phyloP scores from a whole-genome alignment of 2,888 invertebrate species.

The Notodonta ziczac region DNA sequence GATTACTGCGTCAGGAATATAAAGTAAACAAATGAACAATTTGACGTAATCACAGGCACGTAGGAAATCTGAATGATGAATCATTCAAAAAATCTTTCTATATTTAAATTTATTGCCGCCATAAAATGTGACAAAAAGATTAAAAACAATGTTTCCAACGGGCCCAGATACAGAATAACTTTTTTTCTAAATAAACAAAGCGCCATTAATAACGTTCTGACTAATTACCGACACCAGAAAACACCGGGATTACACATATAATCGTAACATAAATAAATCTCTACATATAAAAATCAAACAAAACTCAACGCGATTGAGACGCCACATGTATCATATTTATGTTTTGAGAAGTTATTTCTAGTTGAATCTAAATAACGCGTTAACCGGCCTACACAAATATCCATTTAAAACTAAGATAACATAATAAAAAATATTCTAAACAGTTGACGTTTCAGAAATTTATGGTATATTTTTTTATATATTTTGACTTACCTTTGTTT shows the following conservation, averaged over 20 bases:
- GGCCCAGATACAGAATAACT: slow-evolving; percentile 26
- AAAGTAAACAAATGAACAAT: slow-evolving; percentile 19
- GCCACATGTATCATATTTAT: slow-evolving; percentile 79
- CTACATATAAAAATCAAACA: slow-evolving; percentile 52
- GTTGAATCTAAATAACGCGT: slow-evolving; percentile 64
- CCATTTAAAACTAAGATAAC: slow-evolving; percentile 66
- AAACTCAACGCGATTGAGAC: slow-evolving; percentile 61
- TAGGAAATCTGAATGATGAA: background rate
- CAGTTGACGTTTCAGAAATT: slow-evolving; percentile 49
- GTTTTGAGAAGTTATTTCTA: slow-evolving; percentile 76
- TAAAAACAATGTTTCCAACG: slow-evolving; percentile 29
- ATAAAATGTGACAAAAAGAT: slow-evolving; percentile 39
- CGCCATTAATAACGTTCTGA: slow-evolving; percentile 46
- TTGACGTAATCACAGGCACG: slow-evolving; percentile 30
- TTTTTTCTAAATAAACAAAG: slow-evolving; percentile 50
- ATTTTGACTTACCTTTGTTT: slow-evolving; percentile 26
- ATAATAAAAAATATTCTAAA: slow-evolving; percentile 64
- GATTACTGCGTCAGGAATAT: slow-evolving; percentile 9
- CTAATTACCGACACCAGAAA: slow-evolving; percentile 57
- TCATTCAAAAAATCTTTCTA: slow-evolving; percentile 22
- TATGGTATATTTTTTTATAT: slow-evolving; percentile 18
- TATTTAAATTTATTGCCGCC: slow-evolving; percentile 31
- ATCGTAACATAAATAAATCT: slow-evolving; percentile 62
- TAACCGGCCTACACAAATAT: slow-evolving; percentile 69
- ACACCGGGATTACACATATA: slow-evolving; percentile 48